Evolutionary conservation across 2,113 vertebrate genomes (phyloP).

Genomic region (Pitta sordida): DNA sequence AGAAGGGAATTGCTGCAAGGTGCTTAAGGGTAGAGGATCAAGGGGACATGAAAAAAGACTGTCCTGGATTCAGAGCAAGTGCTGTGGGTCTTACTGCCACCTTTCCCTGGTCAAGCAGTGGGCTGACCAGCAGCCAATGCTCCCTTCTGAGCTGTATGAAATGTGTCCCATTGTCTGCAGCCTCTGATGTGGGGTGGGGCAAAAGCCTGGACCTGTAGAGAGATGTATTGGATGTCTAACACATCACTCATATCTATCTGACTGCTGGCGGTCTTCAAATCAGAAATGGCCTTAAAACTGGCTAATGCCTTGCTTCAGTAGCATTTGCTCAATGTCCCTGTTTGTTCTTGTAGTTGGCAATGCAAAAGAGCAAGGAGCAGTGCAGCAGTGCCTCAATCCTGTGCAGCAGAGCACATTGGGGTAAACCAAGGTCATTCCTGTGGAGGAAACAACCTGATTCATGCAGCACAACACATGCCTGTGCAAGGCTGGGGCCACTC

Average conservation of each 20-base stretch:
- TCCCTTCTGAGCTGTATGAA: neutral
- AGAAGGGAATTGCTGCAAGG: neutral
- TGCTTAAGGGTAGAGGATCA: neutral
- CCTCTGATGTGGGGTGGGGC: neutral
- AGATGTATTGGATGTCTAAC: neutral
- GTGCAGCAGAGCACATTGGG: neutral
- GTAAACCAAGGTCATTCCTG: neutral
- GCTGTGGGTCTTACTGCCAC: neutral
- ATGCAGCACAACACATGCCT: neutral
- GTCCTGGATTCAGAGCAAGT: neutral
- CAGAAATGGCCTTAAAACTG: neutral
- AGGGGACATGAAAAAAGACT: neutral
- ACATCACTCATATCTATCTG: neutral
- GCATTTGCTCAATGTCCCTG: neutral
- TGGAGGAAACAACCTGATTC: neutral
- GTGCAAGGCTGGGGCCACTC: rapidly evolving
- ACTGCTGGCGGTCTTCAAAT: neutral
- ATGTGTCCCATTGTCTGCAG: rapidly evolving
- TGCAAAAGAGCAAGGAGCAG: neutral
- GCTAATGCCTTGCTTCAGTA: rapidly evolving
- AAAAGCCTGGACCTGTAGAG: neutral
- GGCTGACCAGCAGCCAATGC: neutral
- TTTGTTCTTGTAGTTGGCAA: neutral
- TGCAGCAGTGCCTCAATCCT: rapidly evolving
- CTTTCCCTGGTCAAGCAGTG: neutral